phyloP scores from a whole-genome alignment of 2,113 vertebrate species.

The Heptranchias perlo region DNA sequence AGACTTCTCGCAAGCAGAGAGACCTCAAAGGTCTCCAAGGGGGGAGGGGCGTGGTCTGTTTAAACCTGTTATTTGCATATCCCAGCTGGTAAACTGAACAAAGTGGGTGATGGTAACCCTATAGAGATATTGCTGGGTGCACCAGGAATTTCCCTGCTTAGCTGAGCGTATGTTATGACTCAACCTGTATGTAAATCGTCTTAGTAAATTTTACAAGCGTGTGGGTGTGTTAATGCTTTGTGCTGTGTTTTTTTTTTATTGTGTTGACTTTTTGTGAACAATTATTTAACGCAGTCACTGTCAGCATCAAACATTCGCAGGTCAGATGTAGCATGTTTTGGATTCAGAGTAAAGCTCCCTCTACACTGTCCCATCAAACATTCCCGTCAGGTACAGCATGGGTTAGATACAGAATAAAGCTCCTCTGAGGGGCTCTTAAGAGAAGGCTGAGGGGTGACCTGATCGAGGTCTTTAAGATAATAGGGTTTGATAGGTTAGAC shows the following conservation, averaged over 20 bases:
- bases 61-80: constrained; percentile 13
- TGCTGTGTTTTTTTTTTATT: not conserved
- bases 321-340: not conserved
- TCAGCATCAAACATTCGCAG: not conserved
- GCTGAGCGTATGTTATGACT: not conserved
- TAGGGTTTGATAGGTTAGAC: too few species aligned
- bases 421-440: too few species aligned
- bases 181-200: not conserved
- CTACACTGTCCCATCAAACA: not conserved
- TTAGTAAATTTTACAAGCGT: not conserved
- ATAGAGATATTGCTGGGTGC: not conserved
- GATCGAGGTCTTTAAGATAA: too few species aligned
- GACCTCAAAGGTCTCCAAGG: not conserved
- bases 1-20: not conserved
- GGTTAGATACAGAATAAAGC: too few species aligned
- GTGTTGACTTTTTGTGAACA: not conserved
- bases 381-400: too few species aligned
- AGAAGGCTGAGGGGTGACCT: too few species aligned
- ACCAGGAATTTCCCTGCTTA: constrained; percentile 32
- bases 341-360: not conserved
- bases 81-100: not conserved
- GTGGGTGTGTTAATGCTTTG: not conserved
- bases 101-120: not conserved
- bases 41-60: not conserved
- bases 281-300: not conserved